Evolutionary conservation across 2,888 invertebrate species (phyloP), one percentile per base, ranked within the genome.

Genomic region (Epiblema foenella): DNA sequence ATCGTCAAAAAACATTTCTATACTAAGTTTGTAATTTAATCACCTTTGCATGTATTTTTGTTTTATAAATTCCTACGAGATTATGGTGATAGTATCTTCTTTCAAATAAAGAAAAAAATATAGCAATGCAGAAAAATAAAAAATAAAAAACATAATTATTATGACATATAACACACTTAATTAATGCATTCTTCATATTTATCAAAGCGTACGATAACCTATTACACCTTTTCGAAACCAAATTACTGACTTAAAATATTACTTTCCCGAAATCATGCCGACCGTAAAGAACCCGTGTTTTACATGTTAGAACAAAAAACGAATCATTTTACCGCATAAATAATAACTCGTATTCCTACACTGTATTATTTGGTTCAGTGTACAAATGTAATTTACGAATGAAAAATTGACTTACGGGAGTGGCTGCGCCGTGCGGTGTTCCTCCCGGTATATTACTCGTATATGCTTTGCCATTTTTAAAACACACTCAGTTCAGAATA

Each of bases 311-410:
- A 52, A 46, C 54, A 60, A 60, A 52, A 39, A 68, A 68, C 33
- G 63, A 69, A 69, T 57, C 49, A 57, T 69, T 62, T 57, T 54
- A 37, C 62, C 4, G 37, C 68, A 49, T 57, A 63, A 63, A 69
- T 57, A 63, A 24, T 24, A 24, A 69, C 62, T 51, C n/a, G 54
- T 37, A 29, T n/a, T n/a, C 24, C 24, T 24, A 24, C 20, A 63
- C 17, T 46, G 68, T 69, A 63, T 69, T 69, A 69, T 69, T 69
- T 69, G 63, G 68, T 69, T 37, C 60, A 68, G 60, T 46, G 57
- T 69, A 57, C 62, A 20, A 69, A 69, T 69, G 63, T 69, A 69
- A 63, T 69, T 62, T 63, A 63, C 62, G 68, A 63, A 69, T 69
- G 68, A 69, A 69, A 69, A 68, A 68, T 68, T n/a, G 68, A 68